These are phyloP conservation scores for Boloria euphrosyne DNA, from an alignment of 2,888 invertebrate species.

Conservation along the genomic window DNA sequence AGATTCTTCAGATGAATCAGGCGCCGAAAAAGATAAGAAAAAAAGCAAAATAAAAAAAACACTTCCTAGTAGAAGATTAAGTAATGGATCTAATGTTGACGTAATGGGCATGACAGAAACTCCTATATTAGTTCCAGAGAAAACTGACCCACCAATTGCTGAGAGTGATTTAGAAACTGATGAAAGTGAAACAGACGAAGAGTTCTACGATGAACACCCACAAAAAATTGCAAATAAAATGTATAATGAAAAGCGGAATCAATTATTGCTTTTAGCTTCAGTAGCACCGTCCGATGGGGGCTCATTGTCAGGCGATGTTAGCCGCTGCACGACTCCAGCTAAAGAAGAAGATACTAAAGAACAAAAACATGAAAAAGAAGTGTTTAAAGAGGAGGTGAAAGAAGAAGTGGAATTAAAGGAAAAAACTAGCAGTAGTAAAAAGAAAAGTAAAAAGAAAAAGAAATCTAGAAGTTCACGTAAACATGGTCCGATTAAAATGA, in stretches of 20 bases:
- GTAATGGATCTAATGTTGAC: constrained; percentile 80
- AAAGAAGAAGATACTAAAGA: constrained; percentile 77
- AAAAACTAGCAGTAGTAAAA: constrained; percentile 79
- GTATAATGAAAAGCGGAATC: constrained; percentile 88
- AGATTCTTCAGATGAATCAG: constrained; percentile 71
- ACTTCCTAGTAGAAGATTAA: constrained; percentile 63
- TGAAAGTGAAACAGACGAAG: constrained; percentile 93
- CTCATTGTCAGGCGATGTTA: constrained; percentile 82
- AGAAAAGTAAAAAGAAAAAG: constrained; percentile 87
- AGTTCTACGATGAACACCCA: constrained; percentile 93
- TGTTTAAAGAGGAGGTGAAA: constrained; percentile 68
- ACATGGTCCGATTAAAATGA: constrained; percentile 81
- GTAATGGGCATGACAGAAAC: constrained; percentile 79
- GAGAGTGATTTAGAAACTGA: constrained; percentile 94
- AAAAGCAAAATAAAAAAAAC: constrained; percentile 68
- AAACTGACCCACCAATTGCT: constrained; percentile 84
- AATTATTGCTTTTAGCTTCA: constrained; percentile 84
- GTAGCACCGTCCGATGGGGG: constrained; percentile 84
- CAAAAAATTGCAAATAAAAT: constrained; percentile 88
- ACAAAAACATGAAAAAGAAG: constrained; percentile 79
- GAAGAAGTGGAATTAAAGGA: constrained; percentile 74
- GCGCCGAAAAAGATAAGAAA: constrained; percentile 71
- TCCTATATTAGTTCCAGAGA: constrained; percentile 71
- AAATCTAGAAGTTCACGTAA: constrained; percentile 74
- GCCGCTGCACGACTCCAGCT: constrained; percentile 85